Evolutionary conservation across 2,797 vertebrate genomes (phyloP), one percentile per base, ranked within the genome.

Genomic region (Dallia pectoralis): DNA sequence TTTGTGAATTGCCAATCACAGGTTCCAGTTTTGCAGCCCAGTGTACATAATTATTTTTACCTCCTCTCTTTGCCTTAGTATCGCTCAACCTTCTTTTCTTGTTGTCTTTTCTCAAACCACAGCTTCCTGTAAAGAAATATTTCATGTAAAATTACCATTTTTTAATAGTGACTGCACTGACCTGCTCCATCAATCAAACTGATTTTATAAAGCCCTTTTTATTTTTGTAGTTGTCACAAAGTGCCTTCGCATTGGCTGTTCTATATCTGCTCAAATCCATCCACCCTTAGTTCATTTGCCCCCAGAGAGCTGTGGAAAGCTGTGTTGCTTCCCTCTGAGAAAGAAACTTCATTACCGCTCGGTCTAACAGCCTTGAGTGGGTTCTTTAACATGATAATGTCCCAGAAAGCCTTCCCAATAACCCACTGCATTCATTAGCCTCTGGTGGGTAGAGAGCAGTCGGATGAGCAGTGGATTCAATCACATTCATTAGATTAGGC

Each of bases 281-380:
- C 22, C 53, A 59, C 25, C 53, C 11, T 12, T 59, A 25, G 53
- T 59, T 22, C 11, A 59, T 25, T 22, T 59, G 22, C 53, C 19
- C 53, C 22, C 22, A 59, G 29, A 63, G 25, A 64, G 3, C 30
- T 64, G 77, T 85, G 84, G 78, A 76, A 29, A 80, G 85, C 27
- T 32, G 62, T 64, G 62, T 30, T 66, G 33, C n/a, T 19, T 66
- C 32, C 11, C 16, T 59, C n/a, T 22, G 32, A n/a, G 32, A 44
- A 36, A 19, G 4, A 1, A 5, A 14, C n/a, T n/a, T 66, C 6
- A 22, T 36, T 44, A 44, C 36, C 22, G 19, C 32, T 66, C 2
- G 19, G 64, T 36, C 18, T 66, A 16, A n/a, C 18, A 11, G 32
- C 9, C 32, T n/a, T 9, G 33, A 44, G 18, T 18, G 33, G 33